These are phyloP conservation scores for Perognathus longimembris DNA, from an alignment of 2,113 vertebrate genomes.

Conservation along the genomic window DNA sequence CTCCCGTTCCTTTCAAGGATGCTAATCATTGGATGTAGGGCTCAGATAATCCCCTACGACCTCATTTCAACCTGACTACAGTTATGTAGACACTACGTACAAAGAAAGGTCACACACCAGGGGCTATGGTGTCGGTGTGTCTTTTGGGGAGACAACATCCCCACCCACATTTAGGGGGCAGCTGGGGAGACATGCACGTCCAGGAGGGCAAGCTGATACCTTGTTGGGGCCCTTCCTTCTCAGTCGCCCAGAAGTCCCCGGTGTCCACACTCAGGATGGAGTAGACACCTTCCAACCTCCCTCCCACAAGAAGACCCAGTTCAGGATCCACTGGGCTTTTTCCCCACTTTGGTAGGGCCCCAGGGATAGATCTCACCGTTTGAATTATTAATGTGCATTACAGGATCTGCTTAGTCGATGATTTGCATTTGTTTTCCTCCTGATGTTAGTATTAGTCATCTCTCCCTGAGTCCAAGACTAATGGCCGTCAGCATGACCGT, in stretches of 20 bases:
- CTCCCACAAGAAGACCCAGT: not conserved
- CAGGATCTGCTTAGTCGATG: slow-evolving; percentile 64
- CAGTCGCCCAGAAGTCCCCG: not conserved
- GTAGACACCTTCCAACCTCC: not conserved
- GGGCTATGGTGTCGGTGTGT: not conserved
- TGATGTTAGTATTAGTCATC: slow-evolving; percentile 74
- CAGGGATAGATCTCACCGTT: slow-evolving; percentile 43
- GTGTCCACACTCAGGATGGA: not conserved
- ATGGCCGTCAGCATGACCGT: not conserved
- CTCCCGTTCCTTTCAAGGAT: not conserved
- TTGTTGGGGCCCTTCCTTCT: not conserved
- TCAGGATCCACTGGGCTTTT: not conserved
- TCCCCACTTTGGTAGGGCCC: not conserved
- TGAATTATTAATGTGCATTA: slow-evolving; percentile 69
- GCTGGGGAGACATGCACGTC: not conserved
- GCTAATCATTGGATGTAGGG: not conserved
- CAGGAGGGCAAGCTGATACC: not conserved
- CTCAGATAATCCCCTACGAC: not conserved
- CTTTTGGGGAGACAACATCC: not conserved
- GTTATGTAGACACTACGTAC: not conserved
- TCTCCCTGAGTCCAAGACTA: slow-evolving; percentile 57
- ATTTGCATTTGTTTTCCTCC: slow-evolving; percentile 76
- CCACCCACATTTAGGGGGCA: not conserved
- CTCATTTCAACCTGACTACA: not conserved
- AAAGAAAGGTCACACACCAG: not conserved